Evolutionary conservation across 2,797 vertebrate genomes (phyloP).

Genomic region (Sparus aurata): DNA sequence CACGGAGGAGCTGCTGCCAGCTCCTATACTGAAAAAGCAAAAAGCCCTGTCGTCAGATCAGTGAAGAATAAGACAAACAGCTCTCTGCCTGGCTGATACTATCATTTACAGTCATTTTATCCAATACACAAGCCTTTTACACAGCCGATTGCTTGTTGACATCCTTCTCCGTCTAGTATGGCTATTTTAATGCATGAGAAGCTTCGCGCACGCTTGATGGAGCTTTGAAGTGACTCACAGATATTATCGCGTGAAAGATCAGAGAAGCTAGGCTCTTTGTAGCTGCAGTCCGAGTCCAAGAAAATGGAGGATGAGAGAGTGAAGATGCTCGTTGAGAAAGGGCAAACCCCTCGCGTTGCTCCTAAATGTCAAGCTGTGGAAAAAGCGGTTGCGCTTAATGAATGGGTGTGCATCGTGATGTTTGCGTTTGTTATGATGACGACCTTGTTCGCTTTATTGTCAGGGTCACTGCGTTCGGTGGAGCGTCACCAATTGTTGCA

Average conservation of each 20-base stretch:
- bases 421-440: slow-evolving; percentile 15
- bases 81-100: slow-evolving; percentile 35
- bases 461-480: slow-evolving; percentile 25
- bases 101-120: slow-evolving; percentile 63
- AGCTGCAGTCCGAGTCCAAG: neutral
- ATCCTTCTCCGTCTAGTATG: slow-evolving; percentile 31
- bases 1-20: slow-evolving; percentile 42
- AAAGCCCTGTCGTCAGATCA: slow-evolving; percentile 37
- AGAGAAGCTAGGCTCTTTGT: slow-evolving; percentile 1
- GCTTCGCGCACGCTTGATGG: slow-evolving; percentile 19
- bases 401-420: slow-evolving; percentile 25
- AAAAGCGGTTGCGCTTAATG: slow-evolving; percentile 13
- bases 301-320: slow-evolving; percentile 26
- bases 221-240: slow-evolving; percentile 54
- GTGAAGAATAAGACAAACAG: slow-evolving; percentile 51
- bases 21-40: slow-evolving; percentile 41
- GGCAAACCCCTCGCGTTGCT: slow-evolving; percentile 30
- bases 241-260: slow-evolving; percentile 39
- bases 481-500: slow-evolving; percentile 32
- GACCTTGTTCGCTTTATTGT: slow-evolving; percentile 25
- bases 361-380: slow-evolving; percentile 33
- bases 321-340: slow-evolving; percentile 35
- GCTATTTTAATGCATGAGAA: slow-evolving; percentile 58
- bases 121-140: slow-evolving; percentile 43
- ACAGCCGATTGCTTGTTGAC: slow-evolving; percentile 47